Evolutionary conservation across 2,113 vertebrate species (phyloP).

Genomic region (Trogon surrucura): DNA sequence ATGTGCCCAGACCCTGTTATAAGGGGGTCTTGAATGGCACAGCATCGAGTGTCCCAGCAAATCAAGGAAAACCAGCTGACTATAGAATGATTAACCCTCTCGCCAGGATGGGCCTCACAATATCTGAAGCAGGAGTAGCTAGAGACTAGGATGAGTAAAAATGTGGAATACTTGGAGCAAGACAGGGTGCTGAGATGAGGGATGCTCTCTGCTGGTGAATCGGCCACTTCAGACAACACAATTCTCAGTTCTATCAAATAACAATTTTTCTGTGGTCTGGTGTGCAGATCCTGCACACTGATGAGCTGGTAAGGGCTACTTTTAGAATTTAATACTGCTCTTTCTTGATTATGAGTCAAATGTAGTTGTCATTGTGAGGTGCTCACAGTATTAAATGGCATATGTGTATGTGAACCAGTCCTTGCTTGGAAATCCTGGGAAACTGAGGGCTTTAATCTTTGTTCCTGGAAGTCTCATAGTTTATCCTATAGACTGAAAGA

Average conservation of each 20-base stretch:
- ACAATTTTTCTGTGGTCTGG: not conserved
- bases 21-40: not conserved
- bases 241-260: not conserved
- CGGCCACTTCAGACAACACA: not conserved
- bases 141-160: not conserved
- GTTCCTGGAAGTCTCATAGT: not conserved
- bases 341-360: not conserved
- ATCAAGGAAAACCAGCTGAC: not conserved
- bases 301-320: not conserved
- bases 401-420: not conserved
- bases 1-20: not conserved
- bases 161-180: not conserved
- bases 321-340: not conserved
- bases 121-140: not conserved
- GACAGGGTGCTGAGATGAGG: not conserved
- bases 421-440: not conserved
- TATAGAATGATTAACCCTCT: not conserved
- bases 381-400: not conserved
- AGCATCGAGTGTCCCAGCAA: not conserved
- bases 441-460: not conserved
- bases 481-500: not conserved
- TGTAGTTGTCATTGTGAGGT: not conserved
- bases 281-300: not conserved
- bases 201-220: not conserved
- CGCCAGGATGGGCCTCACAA: not conserved